Percentiles rank a stretch among this genome's conserved stretches.
Evolutionary conservation across 2,888 invertebrate species (phyloP).

Genomic region (Pammene aurita): DNA sequence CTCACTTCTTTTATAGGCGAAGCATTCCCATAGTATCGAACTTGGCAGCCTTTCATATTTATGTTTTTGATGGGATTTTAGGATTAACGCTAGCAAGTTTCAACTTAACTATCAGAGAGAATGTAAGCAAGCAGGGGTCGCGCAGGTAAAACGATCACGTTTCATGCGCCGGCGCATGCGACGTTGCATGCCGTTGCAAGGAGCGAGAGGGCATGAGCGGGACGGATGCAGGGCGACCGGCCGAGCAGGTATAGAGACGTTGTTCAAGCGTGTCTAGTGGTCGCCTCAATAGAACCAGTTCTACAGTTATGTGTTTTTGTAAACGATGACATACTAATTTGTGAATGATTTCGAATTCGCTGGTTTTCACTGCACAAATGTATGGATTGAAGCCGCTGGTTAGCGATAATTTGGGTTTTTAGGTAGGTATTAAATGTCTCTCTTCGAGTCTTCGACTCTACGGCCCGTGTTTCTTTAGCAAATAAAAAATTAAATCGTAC

Average conservation of each 20-base stretch:
- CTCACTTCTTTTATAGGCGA: no score
- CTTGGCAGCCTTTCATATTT: no score
- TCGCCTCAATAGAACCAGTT: not conserved
- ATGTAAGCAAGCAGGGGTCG: constrained; percentile 40
- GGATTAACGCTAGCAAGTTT: not conserved
- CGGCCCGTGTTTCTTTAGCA: no score
- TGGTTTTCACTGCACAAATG: no score
- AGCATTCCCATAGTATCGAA: no score
- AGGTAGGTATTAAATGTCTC: no score
- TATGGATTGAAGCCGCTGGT: no score
- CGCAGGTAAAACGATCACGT: constrained; percentile 64
- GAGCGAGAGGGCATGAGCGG: constrained; percentile 27
- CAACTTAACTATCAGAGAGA: constrained; percentile 32
- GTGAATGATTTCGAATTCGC: not conserved
- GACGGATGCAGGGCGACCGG: constrained; percentile 55
- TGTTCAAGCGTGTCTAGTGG: not conserved
- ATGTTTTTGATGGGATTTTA: no score
- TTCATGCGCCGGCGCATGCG: constrained; percentile 50
- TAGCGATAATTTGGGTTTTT: no score
- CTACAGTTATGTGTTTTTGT: not conserved
- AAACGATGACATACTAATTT: not conserved
- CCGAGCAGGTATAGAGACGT: constrained; percentile 59
- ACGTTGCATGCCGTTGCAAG: constrained; percentile 53
- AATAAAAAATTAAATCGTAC: no score
- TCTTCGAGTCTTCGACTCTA: no score